phyloP scores from a whole-genome alignment of 53 echinoderm and acorn worm species.

The Holothuria scabra region DNA sequence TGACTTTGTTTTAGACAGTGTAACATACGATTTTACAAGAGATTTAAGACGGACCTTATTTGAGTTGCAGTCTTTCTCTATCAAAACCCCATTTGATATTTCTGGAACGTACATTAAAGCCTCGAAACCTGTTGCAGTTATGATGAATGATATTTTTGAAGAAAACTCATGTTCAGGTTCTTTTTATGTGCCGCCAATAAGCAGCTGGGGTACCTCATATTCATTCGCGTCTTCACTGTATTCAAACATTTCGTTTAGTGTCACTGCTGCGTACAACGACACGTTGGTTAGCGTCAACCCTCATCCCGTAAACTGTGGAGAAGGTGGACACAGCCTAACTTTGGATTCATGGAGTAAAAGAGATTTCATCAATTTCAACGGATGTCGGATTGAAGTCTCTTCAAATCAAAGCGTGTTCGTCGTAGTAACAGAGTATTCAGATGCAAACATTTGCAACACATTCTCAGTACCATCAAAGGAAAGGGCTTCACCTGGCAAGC shows the following conservation, averaged over 20 bases:
- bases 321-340: not conserved
- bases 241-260: too few species aligned
- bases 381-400: not conserved
- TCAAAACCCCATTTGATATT: constrained; percentile 6
- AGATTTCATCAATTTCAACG: not conserved
- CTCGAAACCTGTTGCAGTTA: not conserved
- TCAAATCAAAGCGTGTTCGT: not conserved
- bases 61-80: not conserved
- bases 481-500: not conserved
- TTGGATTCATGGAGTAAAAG: not conserved
- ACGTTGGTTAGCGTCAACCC: too few species aligned
- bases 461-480: not conserved
- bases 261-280: too few species aligned
- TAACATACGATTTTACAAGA: not conserved
- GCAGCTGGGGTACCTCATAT: too few species aligned
- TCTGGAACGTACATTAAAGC: constrained; percentile 4
- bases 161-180: too few species aligned
- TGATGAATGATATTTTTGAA: not conserved
- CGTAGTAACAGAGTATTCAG: not conserved
- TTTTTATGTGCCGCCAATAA: too few species aligned
- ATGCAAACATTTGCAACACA: not conserved
- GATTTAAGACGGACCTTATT: not conserved
- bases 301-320: not conserved
- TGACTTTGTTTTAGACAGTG: not conserved
- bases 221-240: too few species aligned